These are phyloP conservation scores for Papilio elwesi DNA, from an alignment of 2,888 invertebrate species.

Conservation along the genomic window DNA sequence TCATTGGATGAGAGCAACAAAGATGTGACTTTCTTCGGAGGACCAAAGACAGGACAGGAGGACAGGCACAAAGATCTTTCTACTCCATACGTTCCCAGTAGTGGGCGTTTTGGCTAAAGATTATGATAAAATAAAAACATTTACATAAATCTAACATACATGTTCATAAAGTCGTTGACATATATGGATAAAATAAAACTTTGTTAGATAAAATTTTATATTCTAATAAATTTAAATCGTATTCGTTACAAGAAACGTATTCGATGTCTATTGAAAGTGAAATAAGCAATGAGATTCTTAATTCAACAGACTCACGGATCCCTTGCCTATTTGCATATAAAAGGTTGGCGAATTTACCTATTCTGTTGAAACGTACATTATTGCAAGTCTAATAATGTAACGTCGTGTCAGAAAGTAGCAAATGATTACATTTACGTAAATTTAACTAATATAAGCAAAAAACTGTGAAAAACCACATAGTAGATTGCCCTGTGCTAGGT, in stretches of 20 bases:
- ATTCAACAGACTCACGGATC: constrained; percentile 34
- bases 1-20: too few species aligned
- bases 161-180: too few species aligned
- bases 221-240: constrained; percentile 36
- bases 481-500: too few species aligned
- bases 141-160: too few species aligned
- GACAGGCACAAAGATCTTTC: too few species aligned
- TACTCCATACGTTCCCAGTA: too few species aligned
- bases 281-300: constrained; percentile 40
- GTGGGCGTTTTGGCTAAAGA: too few species aligned
- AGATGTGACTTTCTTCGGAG: too few species aligned
- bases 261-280: constrained; percentile 36
- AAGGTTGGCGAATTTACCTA: constrained; percentile 36
- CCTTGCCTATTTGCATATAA: constrained; percentile 39
- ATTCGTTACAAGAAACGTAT: constrained; percentile 38
- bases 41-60: too few species aligned
- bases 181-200: constrained; percentile 1
- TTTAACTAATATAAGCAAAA: too few species aligned
- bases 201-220: neutral
- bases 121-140: too few species aligned
- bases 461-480: too few species aligned
- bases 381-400: constrained; percentile 23
- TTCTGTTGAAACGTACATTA: constrained; percentile 21
- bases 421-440: neutral
- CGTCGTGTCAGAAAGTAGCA: neutral